A percentile compares a stretch with the other conserved stretches of the same genome.
These are phyloP conservation scores for Allacma fusca DNA, from an alignment of 2,888 invertebrate genomes.

Conservation along the genomic window DNA sequence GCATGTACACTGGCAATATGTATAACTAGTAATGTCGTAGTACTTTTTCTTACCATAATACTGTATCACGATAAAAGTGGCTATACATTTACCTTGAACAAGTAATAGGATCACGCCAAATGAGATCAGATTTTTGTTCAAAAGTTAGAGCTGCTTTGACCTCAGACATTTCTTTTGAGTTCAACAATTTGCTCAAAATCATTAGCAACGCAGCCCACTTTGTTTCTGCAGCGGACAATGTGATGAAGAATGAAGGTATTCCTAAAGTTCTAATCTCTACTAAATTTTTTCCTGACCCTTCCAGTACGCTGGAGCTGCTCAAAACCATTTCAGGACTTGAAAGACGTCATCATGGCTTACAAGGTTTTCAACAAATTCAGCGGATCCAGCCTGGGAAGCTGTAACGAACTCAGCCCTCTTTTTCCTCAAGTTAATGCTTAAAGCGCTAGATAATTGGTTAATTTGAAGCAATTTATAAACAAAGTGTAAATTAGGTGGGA, in stretches of 20 bases:
- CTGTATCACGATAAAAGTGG: no score
- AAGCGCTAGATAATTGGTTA: conserved; percentile 8
- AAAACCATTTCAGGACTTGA: conserved; percentile 37
- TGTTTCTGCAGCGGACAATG: conserved; percentile 49
- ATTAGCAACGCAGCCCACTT: conserved; percentile 47
- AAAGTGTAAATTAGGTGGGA: conserved; percentile 12
- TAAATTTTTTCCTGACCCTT: conserved; percentile 26
- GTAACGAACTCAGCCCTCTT: conserved; percentile 32
- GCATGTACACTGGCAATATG: no score
- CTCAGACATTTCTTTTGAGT: no score
- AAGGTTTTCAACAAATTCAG: conserved; percentile 16
- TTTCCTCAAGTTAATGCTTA: conserved; percentile 40
- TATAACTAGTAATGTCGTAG: no score
- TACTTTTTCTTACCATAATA: no score
- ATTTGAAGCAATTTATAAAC: background rate
- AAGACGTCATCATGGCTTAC: conserved; percentile 51
- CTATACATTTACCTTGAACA: no score
- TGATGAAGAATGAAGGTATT: conserved; percentile 47
- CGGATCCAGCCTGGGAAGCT: conserved; percentile 19
- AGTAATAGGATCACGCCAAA: conserved; percentile 37
- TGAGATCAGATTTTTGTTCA: no score
- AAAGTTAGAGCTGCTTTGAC: no score
- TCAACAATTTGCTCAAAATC: conserved; percentile 31
- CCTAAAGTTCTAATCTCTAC: conserved; percentile 50
- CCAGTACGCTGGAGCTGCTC: conserved; percentile 49